Evolutionary conservation across 2,113 vertebrate species (phyloP), one percentile per base, ranked within the genome.

Genomic region (Megaceryle maxima): DNA sequence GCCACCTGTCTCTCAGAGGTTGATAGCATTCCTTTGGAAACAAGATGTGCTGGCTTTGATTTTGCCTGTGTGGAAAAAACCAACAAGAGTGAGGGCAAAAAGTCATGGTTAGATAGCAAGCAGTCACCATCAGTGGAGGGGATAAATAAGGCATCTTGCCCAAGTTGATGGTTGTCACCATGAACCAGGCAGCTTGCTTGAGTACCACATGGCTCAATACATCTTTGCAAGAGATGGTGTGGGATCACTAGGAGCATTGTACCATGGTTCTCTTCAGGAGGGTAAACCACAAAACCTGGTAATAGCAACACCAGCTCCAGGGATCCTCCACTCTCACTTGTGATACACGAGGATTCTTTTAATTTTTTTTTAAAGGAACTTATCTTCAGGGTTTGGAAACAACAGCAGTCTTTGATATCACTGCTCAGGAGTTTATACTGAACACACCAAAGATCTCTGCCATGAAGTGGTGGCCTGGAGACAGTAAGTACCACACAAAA

Each of bases 391-490:
- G 98, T 73, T 96, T 98, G 89, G 98, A 98, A 94, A 98, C 98
- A 0, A 98, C 98, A 86, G 98, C 98, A 55, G 97, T 97, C 84
- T 98, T 98, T 55, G 98, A 98, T 55, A 13, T 39, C 11, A 43
- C 95, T 66, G 97, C 97, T 1, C 98, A 98, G 96, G 98, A 98
- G 74, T 98, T 98, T 90, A 96, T 98, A 79, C 72, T 98, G 67
- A 98, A 98, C 82, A 98, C 97, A 28, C 98, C 98, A 24, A 97
- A 96, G 9, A 50, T 98, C 37, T 98, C 98, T 53, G 97, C 98
- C 56, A 98, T 97, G 96, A 98, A 98, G 86, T 98, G 98, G 98
- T 98, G 98, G 98, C 98, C 98, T 41, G 98, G 98, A 86, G 97
- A 98, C 78, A 28, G 98, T 98, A 96, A 98, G 98, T 98, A 95